Base-by-base conservation (phyloP, 64 coral and sea anemone genomes). In the Montipora efflorescens region DNA sequence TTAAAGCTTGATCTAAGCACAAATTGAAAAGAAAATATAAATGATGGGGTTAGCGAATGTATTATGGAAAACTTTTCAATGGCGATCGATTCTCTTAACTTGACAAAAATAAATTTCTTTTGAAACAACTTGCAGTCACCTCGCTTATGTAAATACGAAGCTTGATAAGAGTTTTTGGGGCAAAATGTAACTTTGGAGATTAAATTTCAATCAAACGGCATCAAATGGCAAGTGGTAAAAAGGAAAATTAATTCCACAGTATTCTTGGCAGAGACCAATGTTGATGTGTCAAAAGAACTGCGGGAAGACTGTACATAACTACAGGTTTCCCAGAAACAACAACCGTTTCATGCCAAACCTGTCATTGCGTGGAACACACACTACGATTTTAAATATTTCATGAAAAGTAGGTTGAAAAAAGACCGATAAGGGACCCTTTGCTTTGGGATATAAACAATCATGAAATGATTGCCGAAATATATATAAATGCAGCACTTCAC, bases 151-250 rank as follows among this genome's bases (percentile, higher is more conserved):
- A 51, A 86, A 71, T 72, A 50, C 50, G 19, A 48, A 4, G 16
- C 4, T 14, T 48, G 45, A 3, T 3, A 11, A 13, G 15, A 4
- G 28, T 44, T 84, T 84, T 72, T 9, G 3, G 3, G 43, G 3
- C 16, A 68, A 86, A 71, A 72, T 78, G 82, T 72, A 20, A 51
- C 66, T 86, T 48, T 13, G 61, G 0, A 0, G 82, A 86, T 72
- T 71, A 72, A 69, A 21, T 86, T 71, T 7, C 82, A 86, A 86
- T 86, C 82, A 70, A 72, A 84, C 53, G 3, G 11, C 53, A 11
- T 57, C 11, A 6, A 6, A 36, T 36, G 36, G 36, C 36, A 36
- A 36, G 36, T 36, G 36, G 36, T 36, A 36, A 36, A 36, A 36
- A 36, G 0, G 36, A 36, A 36, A 36, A 36, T 36, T 36, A 36